Conservation (phyloP, 2,113 vertebrate genomes). For the Oncorhynchus nerka region DNA sequence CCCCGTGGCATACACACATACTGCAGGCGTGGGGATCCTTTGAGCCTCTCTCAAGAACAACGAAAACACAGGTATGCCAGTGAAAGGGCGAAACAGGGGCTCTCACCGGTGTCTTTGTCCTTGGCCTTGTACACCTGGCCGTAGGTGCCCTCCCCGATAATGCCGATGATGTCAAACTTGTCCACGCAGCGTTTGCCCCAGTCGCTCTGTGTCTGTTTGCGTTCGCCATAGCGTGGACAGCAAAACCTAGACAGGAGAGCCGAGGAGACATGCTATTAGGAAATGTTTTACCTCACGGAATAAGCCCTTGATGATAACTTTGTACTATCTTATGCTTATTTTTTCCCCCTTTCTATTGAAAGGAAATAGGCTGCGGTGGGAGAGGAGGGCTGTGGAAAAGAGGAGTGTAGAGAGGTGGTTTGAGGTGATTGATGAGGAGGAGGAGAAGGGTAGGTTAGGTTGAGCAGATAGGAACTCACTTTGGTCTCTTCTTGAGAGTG, state of each 20-base stretch:
- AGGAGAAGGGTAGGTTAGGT: background rate
- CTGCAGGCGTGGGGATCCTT: too few species aligned
- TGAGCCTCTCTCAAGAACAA: too few species aligned
- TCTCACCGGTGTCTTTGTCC: slow-evolving; percentile 94
- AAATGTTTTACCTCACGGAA: too few species aligned
- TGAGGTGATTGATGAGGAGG: fast-evolving
- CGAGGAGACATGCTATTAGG: background rate
- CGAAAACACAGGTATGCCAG: too few species aligned
- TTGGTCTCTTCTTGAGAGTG: slow-evolving; percentile 96
- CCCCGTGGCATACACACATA: background rate
- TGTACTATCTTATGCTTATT: too few species aligned
- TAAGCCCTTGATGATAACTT: too few species aligned
- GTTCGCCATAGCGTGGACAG: slow-evolving; percentile 95
- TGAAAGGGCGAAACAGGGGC: background rate
- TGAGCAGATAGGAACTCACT: slow-evolving; percentile 75
- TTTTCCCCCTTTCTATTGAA: too few species aligned
- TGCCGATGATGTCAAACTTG: slow-evolving; percentile 97
- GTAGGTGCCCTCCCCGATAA: slow-evolving; percentile 96
- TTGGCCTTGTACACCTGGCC: slow-evolving; percentile 99
- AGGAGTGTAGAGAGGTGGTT: background rate
- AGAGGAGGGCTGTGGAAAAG: too few species aligned
- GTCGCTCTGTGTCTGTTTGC: slow-evolving; percentile 92
- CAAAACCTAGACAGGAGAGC: slow-evolving; percentile 84
- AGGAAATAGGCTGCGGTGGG: too few species aligned
- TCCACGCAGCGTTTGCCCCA: slow-evolving; percentile 98